Evolutionary conservation across 2,797 vertebrate genomes (phyloP), one percentile per base, ranked within the genome.

Genomic region (Anabacerthia variegaticeps): DNA sequence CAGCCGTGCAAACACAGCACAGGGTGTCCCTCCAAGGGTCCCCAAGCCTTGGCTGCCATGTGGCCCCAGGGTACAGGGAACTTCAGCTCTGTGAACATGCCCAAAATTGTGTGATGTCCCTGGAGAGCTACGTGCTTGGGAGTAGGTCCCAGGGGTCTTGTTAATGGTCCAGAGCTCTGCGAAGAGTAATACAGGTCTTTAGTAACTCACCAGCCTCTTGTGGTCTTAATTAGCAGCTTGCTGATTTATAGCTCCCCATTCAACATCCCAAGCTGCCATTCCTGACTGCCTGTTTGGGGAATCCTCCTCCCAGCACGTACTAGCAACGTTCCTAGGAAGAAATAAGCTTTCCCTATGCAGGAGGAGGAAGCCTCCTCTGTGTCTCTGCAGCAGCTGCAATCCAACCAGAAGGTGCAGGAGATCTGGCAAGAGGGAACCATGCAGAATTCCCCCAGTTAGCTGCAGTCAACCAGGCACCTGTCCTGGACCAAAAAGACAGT

Each of bases 1-100:
- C 99, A 99, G 79, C 99, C 99, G 0, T 99, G 99, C 94, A 99
- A 95, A 94, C 99, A 99, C 43, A 99, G 97, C 75, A 99, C 98
- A 0, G 98, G 99, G 58, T 43, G 95, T 3, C 98, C 98, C 3
- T 98, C 86, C 0, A 94, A 94, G 74, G 98, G 97, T 91, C 99
- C 99, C 99, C 99, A 99, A 68, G 98, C 89, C 96, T 98, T 98
- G 84, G 98, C 98, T 79, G 98, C 98, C 15, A 99, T 97, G 32
- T 99, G 98, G 32, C 99, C 99, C 99, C 99, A 99, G 5, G 99
- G 99, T 19, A 99, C 98, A 1, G 98, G 80, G 8, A 99, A 65
- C 32, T 91, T 98, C 82, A 99, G 52, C 96, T 99, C 99, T 4
- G 96, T 96, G 61, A 95, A 37, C 83, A 97, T 93, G 76, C 61